Evolutionary conservation across 2,888 invertebrate species (phyloP).

Genomic region (Allophyes oxyacanthae): DNA sequence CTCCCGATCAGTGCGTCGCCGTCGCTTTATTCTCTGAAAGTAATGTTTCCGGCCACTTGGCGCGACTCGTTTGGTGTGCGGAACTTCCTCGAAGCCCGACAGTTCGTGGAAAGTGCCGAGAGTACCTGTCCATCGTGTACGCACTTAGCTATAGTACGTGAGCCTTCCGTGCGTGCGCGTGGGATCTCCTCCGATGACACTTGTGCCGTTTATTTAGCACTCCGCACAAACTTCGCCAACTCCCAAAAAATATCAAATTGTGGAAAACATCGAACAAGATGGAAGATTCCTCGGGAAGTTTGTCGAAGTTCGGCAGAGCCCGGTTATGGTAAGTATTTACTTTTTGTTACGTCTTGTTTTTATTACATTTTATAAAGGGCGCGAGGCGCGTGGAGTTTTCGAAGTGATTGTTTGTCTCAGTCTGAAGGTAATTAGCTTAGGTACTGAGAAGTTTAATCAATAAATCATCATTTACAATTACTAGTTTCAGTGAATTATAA

Average conservation of each 20-base stretch:
- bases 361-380: slow-evolving; percentile 30
- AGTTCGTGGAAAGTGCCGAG: not conserved
- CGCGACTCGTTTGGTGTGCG: not conserved
- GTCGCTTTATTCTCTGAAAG: not conserved
- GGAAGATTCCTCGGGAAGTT: slow-evolving; percentile 49
- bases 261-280: slow-evolving; percentile 47
- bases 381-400: slow-evolving; percentile 11
- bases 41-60: not conserved
- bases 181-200: slow-evolving; percentile 3
- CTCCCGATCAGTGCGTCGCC: not conserved
- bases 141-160: not conserved
- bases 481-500: not conserved
- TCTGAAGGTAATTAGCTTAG: not conserved
- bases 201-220: slow-evolving; percentile 20
- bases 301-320: slow-evolving; percentile 25
- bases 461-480: not conserved
- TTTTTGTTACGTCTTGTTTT: slow-evolving; percentile 47
- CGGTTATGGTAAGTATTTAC: slow-evolving; percentile 41
- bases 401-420: slow-evolving; percentile 14
- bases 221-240: slow-evolving; percentile 21
- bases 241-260: slow-evolving; percentile 42
- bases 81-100: not conserved
- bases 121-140: not conserved
- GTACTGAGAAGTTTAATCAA: not conserved
- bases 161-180: not conserved